These are phyloP conservation scores for Squalus acanthias DNA, from an alignment of 2,797 vertebrate species.

Conservation along the genomic window DNA sequence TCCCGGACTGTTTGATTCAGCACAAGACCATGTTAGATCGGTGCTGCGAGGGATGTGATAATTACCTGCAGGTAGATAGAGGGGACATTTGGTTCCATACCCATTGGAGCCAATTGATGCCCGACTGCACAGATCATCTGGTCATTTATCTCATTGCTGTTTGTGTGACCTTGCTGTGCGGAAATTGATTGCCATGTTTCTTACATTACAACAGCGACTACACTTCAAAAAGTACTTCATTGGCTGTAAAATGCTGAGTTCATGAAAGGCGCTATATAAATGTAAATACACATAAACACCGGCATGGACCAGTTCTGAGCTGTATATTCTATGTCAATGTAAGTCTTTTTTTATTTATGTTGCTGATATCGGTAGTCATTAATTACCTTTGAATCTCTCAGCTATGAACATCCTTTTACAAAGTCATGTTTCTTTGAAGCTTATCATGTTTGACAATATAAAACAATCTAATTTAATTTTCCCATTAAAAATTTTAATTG, in stretches of 20 bases:
- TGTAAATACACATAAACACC: background rate
- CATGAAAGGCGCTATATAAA: background rate
- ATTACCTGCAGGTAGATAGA: background rate
- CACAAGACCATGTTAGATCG: background rate
- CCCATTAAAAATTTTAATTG: constrained; percentile 25
- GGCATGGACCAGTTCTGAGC: background rate
- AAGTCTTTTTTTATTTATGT: background rate
- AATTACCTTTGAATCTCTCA: background rate
- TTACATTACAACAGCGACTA: background rate
- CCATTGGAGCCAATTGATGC: background rate
- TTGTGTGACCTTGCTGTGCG: background rate
- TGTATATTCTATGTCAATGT: background rate
- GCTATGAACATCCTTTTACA: background rate
- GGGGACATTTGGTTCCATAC: background rate
- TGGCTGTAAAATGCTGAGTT: background rate
- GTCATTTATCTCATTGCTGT: background rate
- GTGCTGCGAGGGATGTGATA: background rate
- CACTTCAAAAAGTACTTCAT: background rate
- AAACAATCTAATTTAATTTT: constrained; percentile 35
- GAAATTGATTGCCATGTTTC: background rate
- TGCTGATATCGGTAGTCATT: background rate
- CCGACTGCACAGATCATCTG: background rate
- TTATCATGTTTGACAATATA: constrained; percentile 8
- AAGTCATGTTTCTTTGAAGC: background rate
- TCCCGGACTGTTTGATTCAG: background rate